phyloP scores from a whole-genome alignment of 2,797 vertebrate genomes.

The Sphenodon punctatus region DNA sequence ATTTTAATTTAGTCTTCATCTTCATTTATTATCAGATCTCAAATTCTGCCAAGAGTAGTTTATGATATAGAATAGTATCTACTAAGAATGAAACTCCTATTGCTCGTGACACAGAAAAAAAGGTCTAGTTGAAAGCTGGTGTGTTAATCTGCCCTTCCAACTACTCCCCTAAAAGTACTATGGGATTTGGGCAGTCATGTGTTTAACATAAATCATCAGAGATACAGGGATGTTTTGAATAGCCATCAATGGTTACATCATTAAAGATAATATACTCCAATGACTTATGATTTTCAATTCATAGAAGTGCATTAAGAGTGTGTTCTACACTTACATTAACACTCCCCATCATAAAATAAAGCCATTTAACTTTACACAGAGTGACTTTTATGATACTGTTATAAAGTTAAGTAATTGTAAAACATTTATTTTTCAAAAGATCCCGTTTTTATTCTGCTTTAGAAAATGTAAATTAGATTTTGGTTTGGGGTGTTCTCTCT shows the following conservation, averaged over 20 bases:
- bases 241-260: constrained; percentile 52
- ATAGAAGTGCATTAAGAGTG: constrained; percentile 56
- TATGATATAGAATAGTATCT: not conserved
- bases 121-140: constrained; percentile 8
- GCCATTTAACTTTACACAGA: constrained; percentile 54
- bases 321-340: constrained; percentile 67
- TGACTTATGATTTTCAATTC: constrained; percentile 50
- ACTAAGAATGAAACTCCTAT: constrained; percentile 25
- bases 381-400: constrained; percentile 57
- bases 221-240: constrained; percentile 57
- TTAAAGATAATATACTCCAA: constrained; percentile 58
- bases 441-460: constrained; percentile 43
- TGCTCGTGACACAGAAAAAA: constrained; percentile 4
- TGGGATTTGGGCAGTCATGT: constrained; percentile 52
- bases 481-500: constrained; percentile 15
- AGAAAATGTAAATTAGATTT: constrained; percentile 19
- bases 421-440: constrained; percentile 51
- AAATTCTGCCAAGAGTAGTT: constrained; percentile 4
- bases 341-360: constrained; percentile 60
- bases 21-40: constrained; percentile 19
- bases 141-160: not conserved
- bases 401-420: constrained; percentile 55
- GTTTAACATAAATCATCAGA: constrained; percentile 63
- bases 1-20: not conserved
- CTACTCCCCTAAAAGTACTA: constrained; percentile 25